Conservation (phyloP, 92 coral and sea anemone species). For the Parazoanthus darwini region DNA sequence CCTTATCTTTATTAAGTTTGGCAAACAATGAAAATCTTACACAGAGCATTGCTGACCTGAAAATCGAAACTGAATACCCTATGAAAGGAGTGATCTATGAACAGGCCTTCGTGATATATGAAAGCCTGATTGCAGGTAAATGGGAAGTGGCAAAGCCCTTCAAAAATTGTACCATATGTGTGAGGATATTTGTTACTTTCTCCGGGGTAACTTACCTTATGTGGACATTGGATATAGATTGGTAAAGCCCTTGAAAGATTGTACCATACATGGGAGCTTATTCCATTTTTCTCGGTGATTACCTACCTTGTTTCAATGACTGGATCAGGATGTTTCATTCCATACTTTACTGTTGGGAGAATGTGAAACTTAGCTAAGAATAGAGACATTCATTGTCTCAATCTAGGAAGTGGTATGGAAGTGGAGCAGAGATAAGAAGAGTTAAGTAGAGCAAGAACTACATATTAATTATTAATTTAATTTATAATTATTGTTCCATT, state of each 20-base stretch:
- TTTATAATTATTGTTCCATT: too few species aligned
- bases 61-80: too few species aligned
- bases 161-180: neutral
- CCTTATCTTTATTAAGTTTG: too few species aligned
- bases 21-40: too few species aligned
- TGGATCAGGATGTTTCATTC: constrained; percentile 94
- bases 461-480: too few species aligned
- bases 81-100: too few species aligned
- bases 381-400: neutral
- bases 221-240: too few species aligned
- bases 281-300: too few species aligned
- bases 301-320: constrained; percentile 96
- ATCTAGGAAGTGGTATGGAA: neutral
- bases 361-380: neutral
- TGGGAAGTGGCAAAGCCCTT: too few species aligned
- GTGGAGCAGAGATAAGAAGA: neutral
- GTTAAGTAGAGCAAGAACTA: neutral
- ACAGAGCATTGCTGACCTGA: too few species aligned
- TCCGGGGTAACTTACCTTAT: constrained; percentile 61
- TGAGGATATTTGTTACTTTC: neutral
- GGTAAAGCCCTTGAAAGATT: neutral
- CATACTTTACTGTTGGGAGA: constrained; percentile 63
- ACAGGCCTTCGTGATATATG: too few species aligned
- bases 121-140: too few species aligned
- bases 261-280: neutral